phyloP scores from a whole-genome alignment of 2,113 vertebrate genomes.

The Corynorhinus townsendii region DNA sequence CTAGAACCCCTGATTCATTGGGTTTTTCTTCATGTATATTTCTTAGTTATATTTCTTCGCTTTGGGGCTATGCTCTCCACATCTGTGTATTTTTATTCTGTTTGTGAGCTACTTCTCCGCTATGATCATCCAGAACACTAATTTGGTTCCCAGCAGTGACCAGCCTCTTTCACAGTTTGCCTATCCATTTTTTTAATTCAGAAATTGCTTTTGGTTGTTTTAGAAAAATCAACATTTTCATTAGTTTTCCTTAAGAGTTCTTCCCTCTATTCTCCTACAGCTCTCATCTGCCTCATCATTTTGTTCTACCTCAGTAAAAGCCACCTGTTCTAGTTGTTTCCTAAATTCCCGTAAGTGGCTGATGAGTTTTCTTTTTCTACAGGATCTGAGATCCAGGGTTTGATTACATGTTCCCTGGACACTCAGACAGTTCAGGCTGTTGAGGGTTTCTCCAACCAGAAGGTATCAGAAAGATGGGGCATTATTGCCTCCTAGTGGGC shows the following conservation, averaged over 20 bases:
- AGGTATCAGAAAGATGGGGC: neutral
- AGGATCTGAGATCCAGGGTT: neutral
- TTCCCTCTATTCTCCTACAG: neutral
- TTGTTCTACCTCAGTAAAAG: conserved; percentile 22
- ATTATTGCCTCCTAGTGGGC: neutral
- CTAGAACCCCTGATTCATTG: neutral
- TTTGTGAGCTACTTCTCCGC: neutral
- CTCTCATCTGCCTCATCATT: conserved; percentile 27
- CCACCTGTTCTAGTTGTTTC: conserved; percentile 44
- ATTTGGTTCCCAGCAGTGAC: neutral
- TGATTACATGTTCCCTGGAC: neutral
- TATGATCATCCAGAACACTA: neutral
- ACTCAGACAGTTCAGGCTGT: neutral
- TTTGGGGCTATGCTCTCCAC: neutral
- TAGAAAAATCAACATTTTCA: conserved; percentile 14
- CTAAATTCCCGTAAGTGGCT: conserved; percentile 12
- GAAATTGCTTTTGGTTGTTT: conserved; percentile 10
- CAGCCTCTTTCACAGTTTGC: neutral
- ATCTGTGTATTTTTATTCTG: neutral
- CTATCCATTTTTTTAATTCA: neutral
- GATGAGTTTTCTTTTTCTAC: conserved; percentile 16
- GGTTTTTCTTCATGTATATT: neutral
- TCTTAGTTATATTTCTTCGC: neutral
- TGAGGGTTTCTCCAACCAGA: neutral
- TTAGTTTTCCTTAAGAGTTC: conserved; percentile 9